Conservation (phyloP, 2,888 invertebrate species). For the Ypsolopha scabrella region DNA sequence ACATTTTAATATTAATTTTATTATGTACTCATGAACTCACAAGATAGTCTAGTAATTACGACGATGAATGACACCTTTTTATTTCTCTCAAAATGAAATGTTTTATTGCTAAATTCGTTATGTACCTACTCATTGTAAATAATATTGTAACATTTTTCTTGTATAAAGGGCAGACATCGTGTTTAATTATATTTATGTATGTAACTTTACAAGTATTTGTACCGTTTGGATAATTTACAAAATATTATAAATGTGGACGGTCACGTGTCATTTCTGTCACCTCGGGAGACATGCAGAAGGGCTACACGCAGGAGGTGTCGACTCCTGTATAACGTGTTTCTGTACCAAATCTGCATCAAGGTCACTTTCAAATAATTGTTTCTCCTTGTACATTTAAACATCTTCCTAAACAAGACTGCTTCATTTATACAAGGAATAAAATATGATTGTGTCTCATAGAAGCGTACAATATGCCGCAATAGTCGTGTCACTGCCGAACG, state of each 20-base stretch:
- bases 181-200: background rate
- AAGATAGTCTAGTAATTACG: background rate
- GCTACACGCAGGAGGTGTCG: too few relatives aligned
- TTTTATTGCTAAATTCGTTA: conserved; percentile 17
- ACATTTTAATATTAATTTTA: conserved; percentile 7
- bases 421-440: background rate
- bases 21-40: background rate
- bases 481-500: too few relatives aligned
- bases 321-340: too few relatives aligned
- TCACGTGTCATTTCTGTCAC: too few relatives aligned
- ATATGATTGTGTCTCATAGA: too few relatives aligned
- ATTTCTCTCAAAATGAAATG: background rate
- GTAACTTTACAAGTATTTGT: background rate
- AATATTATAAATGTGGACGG: too few relatives aligned
- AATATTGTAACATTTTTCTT: conserved; percentile 10
- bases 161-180: conserved; percentile 14
- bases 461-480: too few relatives aligned
- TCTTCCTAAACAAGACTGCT: background rate
- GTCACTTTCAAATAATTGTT: too few relatives aligned
- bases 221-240: background rate
- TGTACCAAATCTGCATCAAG: too few relatives aligned
- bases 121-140: conserved; percentile 49
- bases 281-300: too few relatives aligned
- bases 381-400: too few relatives aligned
- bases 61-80: background rate